Evolutionary conservation across 2,888 invertebrate species (phyloP), one percentile per base, ranked within the genome.

Genomic region (Clunio marinus): DNA sequence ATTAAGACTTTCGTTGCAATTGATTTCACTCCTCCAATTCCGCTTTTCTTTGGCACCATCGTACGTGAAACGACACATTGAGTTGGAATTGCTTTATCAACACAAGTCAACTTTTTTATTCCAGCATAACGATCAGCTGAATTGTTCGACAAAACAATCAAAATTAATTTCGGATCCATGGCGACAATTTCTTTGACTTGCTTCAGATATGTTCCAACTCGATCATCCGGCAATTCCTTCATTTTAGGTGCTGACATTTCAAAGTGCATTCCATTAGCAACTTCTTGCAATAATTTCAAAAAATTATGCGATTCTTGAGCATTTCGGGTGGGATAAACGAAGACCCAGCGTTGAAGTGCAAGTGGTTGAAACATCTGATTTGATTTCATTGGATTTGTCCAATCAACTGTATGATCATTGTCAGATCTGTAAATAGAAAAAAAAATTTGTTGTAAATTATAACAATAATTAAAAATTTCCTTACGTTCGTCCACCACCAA

Each of bases 1-100:
- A 97, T 90, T 0, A 90, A 91, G 0, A 97, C 86, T 80, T 97
- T 97, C 0, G 94, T 94, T 0, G 91, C 92, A 51, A 96, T 88
- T 35, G 35, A 2, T 35, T 8, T 35, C n/a, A 13, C n/a, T 4
- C n/a, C 35, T 15, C 27, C 63, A 25, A 46, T 46, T 2, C 73
- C 70, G 1, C 63, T 28, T 13, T 65, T 65, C 74, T 75, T 83
- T 77, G 74, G 81, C 1, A 76, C 74, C 67, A 78, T 77, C 0
- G 76, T 76, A 5, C 73, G 73, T 5, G 74, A 20, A 1, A 76
- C 76, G 8, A 67, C 10, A n/a, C 55, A 55, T 35, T 67, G 66
- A 10, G 55, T 20, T 27, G 66, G 57, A 35, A 67, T 24, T 1
- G 51, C 51, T 8, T 5, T 32, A 8, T 5, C 5, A 32, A 32